Base-by-base conservation (phyloP, 2,113 vertebrate genomes). In the Galbula dea region DNA sequence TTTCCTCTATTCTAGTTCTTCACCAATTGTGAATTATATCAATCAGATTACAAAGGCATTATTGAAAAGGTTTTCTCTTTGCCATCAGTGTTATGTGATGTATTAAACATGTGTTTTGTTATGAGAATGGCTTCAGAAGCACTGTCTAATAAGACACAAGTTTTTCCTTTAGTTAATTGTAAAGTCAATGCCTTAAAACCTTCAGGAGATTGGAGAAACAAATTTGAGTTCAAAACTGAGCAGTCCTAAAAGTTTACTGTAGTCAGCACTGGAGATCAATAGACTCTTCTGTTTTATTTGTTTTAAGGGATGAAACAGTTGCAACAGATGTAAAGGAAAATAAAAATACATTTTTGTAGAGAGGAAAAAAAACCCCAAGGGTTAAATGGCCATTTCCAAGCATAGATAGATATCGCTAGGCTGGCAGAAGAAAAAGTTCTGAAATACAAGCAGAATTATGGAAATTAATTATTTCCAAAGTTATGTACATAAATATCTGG, bases 221-320 rank as follows among this genome's bases (percentile, higher is more conserved):
- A 74, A 85, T 63, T 11, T 75, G 45, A 1, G 75, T 86, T 94
- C 81, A 89, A 88, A 91, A 91, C 36, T 0, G 9, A 83, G 54
- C 39, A 86, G 63, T 57, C 62, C 59, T 93, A 78, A 62, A 93
- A 80, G 59, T 94, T 93, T 86, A 86, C 93, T 90, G 54, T 66
- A 86, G 80, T 48, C 88, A 85, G 12, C 71, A 62, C 46, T 46
- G 29, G 88, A 94, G 88, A 92, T 94, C 92, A 94, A 93, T 90
- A 90, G 67, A 59, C 81, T 79, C 17, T 66, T 83, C 55, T 48
- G 39, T 5, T 95, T 94, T 86, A 96, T 75, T 69, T 58, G 77
- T 77, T 94, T 68, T 49, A 94, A 77, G 92, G 73, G 83, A 14
- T 86, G 66, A 90, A 90, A 78, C 0, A 1, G 52, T 82, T 88